Evolutionary conservation across 30 jellyfish, hydroid and myxozoan species (phyloP).

Genomic region (Morbakka virulenta): DNA sequence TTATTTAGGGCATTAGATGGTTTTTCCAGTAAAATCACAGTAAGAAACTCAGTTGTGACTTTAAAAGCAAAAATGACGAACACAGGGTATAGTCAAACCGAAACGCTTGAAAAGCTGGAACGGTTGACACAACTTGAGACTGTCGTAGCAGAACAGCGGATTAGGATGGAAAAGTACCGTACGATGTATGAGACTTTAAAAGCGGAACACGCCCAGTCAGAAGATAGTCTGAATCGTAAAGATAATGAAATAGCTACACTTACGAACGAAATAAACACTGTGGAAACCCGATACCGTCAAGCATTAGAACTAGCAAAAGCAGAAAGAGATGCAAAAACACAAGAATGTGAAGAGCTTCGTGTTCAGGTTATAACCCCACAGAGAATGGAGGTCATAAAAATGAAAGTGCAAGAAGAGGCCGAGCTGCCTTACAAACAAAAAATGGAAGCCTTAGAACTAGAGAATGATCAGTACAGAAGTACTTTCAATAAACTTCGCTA

Average conservation of each 20-base stretch:
- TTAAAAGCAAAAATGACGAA: conserved; percentile 18
- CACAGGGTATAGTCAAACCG: conserved; percentile 70
- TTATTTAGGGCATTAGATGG: too few relatives aligned
- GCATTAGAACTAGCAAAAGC: conserved; percentile 61
- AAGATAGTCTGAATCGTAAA: conserved; percentile 67
- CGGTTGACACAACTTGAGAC: conserved; percentile 95
- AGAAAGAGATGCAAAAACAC: conserved; percentile 75
- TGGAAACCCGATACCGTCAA: conserved; percentile 75
- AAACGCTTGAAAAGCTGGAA: conserved; percentile 88
- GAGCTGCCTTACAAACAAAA: conserved; percentile 90
- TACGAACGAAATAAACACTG: conserved; percentile 55
- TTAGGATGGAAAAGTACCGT: conserved; percentile 88
- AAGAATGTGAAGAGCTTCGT: conserved; percentile 95
- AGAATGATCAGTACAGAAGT: conserved; percentile 79
- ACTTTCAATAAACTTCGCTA: conserved; percentile 91
- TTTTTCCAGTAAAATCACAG: too few relatives aligned
- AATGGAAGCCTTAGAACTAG: conserved; percentile 90
- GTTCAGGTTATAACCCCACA: conserved; percentile 95
- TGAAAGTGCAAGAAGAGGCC: conserved; percentile 83
- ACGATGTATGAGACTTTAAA: conserved; percentile 96
- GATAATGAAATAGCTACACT: conserved; percentile 58
- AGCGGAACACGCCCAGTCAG: conserved; percentile 83
- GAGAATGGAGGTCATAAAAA: conserved; percentile 75
- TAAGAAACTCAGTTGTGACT: too few relatives aligned
- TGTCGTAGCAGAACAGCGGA: conserved; percentile 94